phyloP scores from a whole-genome alignment of 2,888 invertebrate genomes.

The Polyploca ridens region DNA sequence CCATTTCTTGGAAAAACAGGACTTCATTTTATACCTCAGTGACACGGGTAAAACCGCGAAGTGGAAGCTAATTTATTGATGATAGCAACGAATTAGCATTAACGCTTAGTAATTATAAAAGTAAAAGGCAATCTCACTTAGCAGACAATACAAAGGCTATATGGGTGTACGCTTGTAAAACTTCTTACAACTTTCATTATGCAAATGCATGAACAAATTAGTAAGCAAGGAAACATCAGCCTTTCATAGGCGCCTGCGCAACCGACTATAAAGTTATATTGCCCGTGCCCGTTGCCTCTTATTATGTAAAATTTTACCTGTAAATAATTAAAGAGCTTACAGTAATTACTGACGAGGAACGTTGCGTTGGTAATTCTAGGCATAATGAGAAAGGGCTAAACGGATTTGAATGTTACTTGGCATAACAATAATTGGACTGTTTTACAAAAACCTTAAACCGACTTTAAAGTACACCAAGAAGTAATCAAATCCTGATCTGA shows the following conservation, averaged over 20 bases:
- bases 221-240: slow-evolving; percentile 39
- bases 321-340: not conserved
- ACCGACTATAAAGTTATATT: slow-evolving; percentile 38
- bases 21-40: too few relatives aligned
- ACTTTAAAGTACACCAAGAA: too few relatives aligned
- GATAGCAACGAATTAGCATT: not conserved
- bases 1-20: too few relatives aligned
- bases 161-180: slow-evolving; percentile 21
- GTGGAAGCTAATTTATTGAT: not conserved
- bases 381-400: too few relatives aligned
- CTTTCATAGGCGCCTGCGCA: slow-evolving; percentile 36
- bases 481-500: too few relatives aligned
- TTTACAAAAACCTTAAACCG: too few relatives aligned
- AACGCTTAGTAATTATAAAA: not conserved
- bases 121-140: slow-evolving; percentile 1
- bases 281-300: not conserved
- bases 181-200: slow-evolving; percentile 31
- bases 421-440: too few relatives aligned
- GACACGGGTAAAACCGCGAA: too few relatives aligned
- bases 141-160: not conserved
- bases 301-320: not conserved
- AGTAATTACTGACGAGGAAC: not conserved
- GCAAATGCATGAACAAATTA: slow-evolving; percentile 35
- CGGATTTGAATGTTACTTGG: too few relatives aligned
- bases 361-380: too few relatives aligned